Evolutionary conservation across 2,797 vertebrate species (phyloP), one percentile per base, ranked within the genome.

Genomic region (Liparis tanakae): DNA sequence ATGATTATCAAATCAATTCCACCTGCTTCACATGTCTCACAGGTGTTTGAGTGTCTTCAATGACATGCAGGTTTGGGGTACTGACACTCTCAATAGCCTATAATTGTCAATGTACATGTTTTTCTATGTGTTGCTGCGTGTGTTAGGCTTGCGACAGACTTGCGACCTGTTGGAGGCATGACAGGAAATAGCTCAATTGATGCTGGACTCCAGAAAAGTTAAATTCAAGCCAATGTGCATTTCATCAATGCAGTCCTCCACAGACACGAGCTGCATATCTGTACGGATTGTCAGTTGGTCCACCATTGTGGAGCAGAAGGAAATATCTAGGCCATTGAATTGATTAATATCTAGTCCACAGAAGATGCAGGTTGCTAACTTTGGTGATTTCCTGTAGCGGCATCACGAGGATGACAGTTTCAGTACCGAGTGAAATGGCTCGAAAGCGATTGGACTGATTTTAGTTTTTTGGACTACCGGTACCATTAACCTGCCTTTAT

Each of bases 151-250:
- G 5, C 54, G 67, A 48, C 20, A 69, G 54, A 53, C 54, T 37
- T 57, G 46, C 20, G 12, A 62, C 39, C 37, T 56, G 51, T 43
- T 10, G 55, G 55, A 10, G 65, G 46, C 41, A 48, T 14, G 43
- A 6, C 36, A 18, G 56, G 56, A 54, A 53, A 18, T 55, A 33
- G 48, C 10, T 53, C 33, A 83, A 13, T 51, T 22, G 66, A 55
- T 53, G 48, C 51, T 76, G 72, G 30, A 60, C 60, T 58, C 54
- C 60, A 36, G 7, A 55, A 65, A 64, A 25, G 18, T 54, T 46
- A 3, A 71, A 67, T 43, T 67, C 6, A 67, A 37, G 46, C 33
- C 34, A 53, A 62, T n/a, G 43, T 62, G 44, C 20, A 36, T 9
- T 33, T 1, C 18, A 25, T 39, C 25, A 30, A 30, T 30, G 25